These are phyloP conservation scores for Sternarchorhynchus goeldii DNA, from an alignment of 2,797 vertebrate species.

Conservation along the genomic window DNA sequence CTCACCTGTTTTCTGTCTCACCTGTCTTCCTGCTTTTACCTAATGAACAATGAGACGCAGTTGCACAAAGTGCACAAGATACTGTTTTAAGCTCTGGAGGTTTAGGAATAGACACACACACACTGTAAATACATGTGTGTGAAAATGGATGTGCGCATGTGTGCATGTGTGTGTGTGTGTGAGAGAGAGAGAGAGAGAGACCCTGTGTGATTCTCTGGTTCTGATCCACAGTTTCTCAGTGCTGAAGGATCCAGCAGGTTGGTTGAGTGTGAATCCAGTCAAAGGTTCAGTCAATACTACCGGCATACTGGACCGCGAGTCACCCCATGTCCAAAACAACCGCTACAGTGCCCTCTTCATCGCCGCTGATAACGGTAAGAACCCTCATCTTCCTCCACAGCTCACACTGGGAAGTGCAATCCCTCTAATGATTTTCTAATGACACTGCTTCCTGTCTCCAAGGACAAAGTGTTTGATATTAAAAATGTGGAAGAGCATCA, in stretches of 20 bases:
- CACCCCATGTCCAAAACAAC: conserved; percentile 85
- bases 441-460: neutral
- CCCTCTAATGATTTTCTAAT: neutral
- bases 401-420: neutral
- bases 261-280: conserved; percentile 91
- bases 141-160: too few species aligned
- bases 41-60: too few species aligned
- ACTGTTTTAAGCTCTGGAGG: too few species aligned
- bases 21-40: too few species aligned
- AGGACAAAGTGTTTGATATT: neutral
- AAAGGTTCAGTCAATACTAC: conserved; percentile 92
- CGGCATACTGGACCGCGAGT: conserved; percentile 89
- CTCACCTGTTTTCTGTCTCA: conserved; percentile 8
- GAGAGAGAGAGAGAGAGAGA: neutral
- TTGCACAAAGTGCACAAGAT: neutral
- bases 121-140: too few species aligned
- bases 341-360: conserved; percentile 90
- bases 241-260: conserved; percentile 88
- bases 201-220: conserved; percentile 7
- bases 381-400: neutral
- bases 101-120: too few species aligned
- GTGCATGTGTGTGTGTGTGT: neutral
- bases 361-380: conserved; percentile 93
- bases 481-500: neutral
- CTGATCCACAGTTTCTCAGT: conserved; percentile 81